phyloP scores from a whole-genome alignment of 2,113 vertebrate genomes.

The Corvus cornix region DNA sequence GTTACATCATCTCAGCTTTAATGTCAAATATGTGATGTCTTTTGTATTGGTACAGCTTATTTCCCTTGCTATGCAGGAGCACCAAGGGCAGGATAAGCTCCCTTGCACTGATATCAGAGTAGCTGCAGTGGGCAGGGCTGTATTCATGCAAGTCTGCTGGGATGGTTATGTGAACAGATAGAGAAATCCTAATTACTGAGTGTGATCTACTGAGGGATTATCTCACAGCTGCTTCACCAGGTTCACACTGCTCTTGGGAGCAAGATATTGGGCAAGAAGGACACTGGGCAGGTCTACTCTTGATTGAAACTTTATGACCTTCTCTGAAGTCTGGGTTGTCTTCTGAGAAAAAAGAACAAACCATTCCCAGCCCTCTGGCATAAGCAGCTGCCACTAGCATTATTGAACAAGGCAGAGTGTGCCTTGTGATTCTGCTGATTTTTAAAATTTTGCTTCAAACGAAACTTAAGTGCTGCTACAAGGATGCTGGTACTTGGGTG shows the following conservation, averaged over 20 bases:
- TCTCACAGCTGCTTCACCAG: background rate
- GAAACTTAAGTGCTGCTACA: background rate
- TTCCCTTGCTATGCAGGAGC: background rate
- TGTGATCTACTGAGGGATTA: background rate
- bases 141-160: background rate
- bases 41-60: background rate
- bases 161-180: too few species aligned
- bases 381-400: background rate
- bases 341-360: background rate
- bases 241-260: background rate
- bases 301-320: background rate
- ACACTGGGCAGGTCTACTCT: background rate
- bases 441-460: background rate
- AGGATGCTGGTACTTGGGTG: background rate
- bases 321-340: background rate
- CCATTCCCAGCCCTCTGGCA: background rate
- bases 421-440: background rate
- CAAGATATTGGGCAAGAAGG: background rate
- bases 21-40: background rate
- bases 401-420: background rate
- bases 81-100: background rate
- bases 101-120: background rate
- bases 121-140: background rate
- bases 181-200: background rate
- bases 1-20: background rate